Evolutionary conservation across 2,113 vertebrate species (phyloP).

Genomic region (Cyphomyrus plagiostoma): DNA sequence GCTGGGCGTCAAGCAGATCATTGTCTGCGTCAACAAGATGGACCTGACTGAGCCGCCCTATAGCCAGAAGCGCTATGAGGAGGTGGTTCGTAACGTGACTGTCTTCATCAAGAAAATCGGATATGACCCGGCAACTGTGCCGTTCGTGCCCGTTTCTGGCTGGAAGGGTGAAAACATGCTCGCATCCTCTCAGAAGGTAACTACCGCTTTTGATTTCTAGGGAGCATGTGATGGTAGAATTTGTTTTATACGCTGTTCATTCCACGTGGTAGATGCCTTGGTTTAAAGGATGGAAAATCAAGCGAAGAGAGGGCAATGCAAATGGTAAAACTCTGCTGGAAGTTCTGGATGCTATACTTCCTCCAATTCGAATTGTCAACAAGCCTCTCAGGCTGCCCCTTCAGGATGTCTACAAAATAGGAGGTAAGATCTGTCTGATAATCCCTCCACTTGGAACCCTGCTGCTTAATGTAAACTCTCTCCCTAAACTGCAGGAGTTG

Average conservation of each 20-base stretch:
- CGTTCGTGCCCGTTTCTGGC: constrained; percentile 65
- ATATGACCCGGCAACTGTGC: constrained; percentile 51
- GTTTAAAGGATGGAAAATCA: constrained; percentile 69
- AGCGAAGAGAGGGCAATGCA: constrained; percentile 49
- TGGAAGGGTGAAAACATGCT: constrained; percentile 72
- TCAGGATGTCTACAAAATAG: constrained; percentile 75
- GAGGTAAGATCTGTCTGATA: constrained; percentile 42
- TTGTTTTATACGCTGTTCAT: neutral
- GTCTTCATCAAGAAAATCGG: constrained; percentile 69
- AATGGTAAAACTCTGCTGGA: constrained; percentile 63
- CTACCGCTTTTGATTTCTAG: too few species aligned
- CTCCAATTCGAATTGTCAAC: constrained; percentile 59
- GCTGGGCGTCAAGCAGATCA: constrained; percentile 68
- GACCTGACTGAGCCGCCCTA: constrained; percentile 66
- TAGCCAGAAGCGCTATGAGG: constrained; percentile 62
- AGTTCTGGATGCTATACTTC: constrained; percentile 62
- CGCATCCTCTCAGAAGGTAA: constrained; percentile 59
- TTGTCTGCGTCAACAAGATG: constrained; percentile 75
- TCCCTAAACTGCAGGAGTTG: constrained; percentile 47
- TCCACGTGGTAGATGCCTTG: constrained; percentile 58
- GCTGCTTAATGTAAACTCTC: neutral
- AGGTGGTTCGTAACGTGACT: constrained; percentile 58
- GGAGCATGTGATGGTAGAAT: too few species aligned
- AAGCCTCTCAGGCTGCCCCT: constrained; percentile 68
- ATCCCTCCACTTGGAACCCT: neutral